Conservation (phyloP, 2,113 vertebrate genomes). For the Amblyornis subalaris region DNA sequence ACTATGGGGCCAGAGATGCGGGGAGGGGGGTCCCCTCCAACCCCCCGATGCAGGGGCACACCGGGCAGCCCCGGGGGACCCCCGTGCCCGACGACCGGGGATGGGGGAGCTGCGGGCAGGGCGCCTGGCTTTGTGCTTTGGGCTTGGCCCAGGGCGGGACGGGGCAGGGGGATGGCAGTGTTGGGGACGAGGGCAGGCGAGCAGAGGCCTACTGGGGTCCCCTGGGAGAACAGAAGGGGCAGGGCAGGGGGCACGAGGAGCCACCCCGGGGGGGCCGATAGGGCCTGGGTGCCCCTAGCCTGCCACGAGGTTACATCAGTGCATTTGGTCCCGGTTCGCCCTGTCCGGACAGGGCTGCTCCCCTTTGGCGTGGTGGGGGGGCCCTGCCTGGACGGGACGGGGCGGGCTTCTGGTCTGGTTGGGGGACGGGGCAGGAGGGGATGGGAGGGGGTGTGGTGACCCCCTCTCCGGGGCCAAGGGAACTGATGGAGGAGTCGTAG, state of each 20-base stretch:
- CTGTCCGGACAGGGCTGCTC: conserved; percentile 21
- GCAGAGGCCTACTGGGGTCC: neutral
- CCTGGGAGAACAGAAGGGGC: neutral
- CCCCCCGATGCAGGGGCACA: conserved; percentile 18
- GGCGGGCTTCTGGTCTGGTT: conserved; percentile 8
- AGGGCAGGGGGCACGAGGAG: neutral
- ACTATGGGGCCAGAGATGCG: conserved; percentile 68
- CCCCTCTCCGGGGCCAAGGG: neutral
- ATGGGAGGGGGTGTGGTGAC: neutral
- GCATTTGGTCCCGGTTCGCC: conserved; percentile 63
- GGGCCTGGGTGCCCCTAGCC: conserved; percentile 18
- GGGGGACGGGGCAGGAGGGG: neutral
- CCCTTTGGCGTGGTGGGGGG: conserved; percentile 32
- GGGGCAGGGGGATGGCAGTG: conserved; percentile 45
- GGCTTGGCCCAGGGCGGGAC: conserved; percentile 1
- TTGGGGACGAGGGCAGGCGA: conserved; percentile 16
- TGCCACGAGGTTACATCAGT: conserved; percentile 52
- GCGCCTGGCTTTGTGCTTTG: conserved; percentile 50
- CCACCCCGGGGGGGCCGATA: neutral
- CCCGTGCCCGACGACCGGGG: conserved; percentile 9
- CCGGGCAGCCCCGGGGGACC: conserved; percentile 45
- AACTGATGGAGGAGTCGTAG: neutral
- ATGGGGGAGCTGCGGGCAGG: conserved; percentile 37
- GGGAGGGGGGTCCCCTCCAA: conserved; percentile 55
- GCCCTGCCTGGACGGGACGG: conserved; percentile 43